Base-by-base conservation (phyloP, 2,888 invertebrate genomes). In the Macroteleia sp. region DNA sequence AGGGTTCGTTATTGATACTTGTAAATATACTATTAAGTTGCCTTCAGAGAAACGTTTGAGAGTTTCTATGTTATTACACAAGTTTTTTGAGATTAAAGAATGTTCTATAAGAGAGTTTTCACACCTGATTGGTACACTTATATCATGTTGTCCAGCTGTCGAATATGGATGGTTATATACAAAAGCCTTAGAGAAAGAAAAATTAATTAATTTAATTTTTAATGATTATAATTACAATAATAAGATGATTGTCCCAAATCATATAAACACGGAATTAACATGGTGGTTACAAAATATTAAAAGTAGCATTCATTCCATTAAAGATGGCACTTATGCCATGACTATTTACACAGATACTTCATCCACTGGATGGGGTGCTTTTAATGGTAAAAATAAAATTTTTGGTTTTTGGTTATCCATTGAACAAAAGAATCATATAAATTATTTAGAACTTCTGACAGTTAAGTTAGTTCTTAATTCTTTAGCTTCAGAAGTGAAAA, bases 321-420 rank as follows among this genome's bases (percentile, higher is more conserved):
- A 57, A 48, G 8, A 17, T 14, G 25, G 12, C 10, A 25, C 30
- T 8, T 69, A 19, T 39, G 34, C 19, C 19, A n/a, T 52, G 28
- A 61, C 59, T 2, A 70, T 70, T 52, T 61, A 44, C 17, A 50
- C 57, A 14, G 69, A 69, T 36, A 46, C 57, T 8, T 69, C 69
- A 1, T 3, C 9, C 2, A 19, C 46, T 20, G 46, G 41, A 12
- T 69, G 69, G 57, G 69, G 69, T 1, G 48, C 56, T 19, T 16
- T 10, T 25, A 36, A 57, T 28, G 56, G 20, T 20, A 32, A 12
- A 19, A 19, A 36, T 12, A 39, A 56, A 20, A 56, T 56, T 34
- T 56, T n/a, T 36, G 56, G 39, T n/a, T 56, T 56, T 36, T 56
- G 56, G 39, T 16, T 2, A 10, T 10, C 6, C 6, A 10, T 2